Base-by-base conservation (phyloP, 2,113 vertebrate genomes). In the Seriola rivoliana region DNA sequence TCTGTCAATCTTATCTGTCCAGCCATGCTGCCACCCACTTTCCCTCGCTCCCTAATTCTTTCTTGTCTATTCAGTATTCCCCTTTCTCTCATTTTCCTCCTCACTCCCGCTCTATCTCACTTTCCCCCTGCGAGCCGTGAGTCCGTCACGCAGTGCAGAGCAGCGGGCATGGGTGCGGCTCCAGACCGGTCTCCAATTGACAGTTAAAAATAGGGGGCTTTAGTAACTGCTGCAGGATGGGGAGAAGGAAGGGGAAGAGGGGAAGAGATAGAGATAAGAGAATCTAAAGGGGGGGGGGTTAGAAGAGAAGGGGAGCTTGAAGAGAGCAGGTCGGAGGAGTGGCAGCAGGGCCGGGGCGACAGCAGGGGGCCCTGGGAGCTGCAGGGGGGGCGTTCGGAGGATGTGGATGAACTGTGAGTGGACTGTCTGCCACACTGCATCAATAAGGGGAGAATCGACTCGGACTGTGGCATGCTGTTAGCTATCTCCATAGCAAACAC, bases 21-120 rank as follows among this genome's bases (percentile, higher is more conserved):
- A 21, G 42, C 84, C 91, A 90, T 69, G 88, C 88, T 82, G 87
- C 92, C 86, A 78, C 91, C 89, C 90, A 90, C 91, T 91, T 86
- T 75, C 90, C 76, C 46, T 32, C 23, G 10, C 80, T 85, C 78
- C 80, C 78, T 87, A 87, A 88, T 90, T 91, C 88, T 87, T 81
- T 88, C 82, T 82, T 66, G 81, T 88, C 77, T 85, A 46, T 86
- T 88, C 85, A 76, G 34, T 85, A 80, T 81, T 81, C 80, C 88
- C 55, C 57, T 68, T 58, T 64, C 82, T 78, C 85, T 84, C 76
- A 64, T 85, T 81, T 80, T 87, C 78, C 42, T 72, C 60, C 70
- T 82, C 34, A 1, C 66, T 89, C 36, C 36, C 59, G 70, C 78
- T 89, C 80, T 91, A 74, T 83, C 88, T 89, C 19, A 4, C 78